phyloP scores from a whole-genome alignment of 2,888 invertebrate genomes.

The Philonicus albiceps region DNA sequence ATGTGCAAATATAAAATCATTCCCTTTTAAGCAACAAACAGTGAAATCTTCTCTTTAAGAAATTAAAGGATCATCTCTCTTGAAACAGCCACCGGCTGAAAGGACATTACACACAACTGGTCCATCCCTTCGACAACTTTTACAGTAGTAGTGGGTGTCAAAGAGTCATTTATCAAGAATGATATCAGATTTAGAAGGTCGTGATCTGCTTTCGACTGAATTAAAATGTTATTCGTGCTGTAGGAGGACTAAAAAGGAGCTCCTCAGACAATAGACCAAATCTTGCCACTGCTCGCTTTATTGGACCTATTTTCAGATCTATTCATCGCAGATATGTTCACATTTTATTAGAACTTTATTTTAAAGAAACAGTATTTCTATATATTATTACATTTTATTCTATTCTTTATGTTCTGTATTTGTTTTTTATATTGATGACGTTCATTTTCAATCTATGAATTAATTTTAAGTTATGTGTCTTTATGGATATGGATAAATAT shows the following conservation, averaged over 20 bases:
- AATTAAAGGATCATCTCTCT: not conserved
- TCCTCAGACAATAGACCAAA: not conserved
- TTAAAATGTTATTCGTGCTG: not conserved
- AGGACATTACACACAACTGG: not conserved
- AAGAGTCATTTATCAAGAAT: not conserved
- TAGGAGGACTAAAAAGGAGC: not conserved
- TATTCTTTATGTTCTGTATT: too few species aligned
- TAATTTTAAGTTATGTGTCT: too few species aligned
- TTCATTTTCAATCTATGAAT: too few species aligned
- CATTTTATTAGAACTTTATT: not conserved
- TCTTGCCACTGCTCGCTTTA: not conserved
- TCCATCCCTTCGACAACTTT: not conserved
- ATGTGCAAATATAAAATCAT: not conserved
- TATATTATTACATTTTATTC: too few species aligned
- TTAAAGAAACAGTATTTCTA: too few species aligned
- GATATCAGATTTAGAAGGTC: not conserved
- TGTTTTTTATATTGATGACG: too few species aligned
- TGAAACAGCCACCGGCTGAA: not conserved
- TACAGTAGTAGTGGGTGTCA: not conserved
- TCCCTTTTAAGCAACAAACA: not conserved
- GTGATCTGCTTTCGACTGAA: not conserved
- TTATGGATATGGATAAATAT: too few species aligned
- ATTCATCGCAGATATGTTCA: not conserved
- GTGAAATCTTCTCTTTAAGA: not conserved
- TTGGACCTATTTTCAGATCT: not conserved